These are phyloP conservation scores for Odontophorus gujanensis DNA, from an alignment of 2,113 vertebrate genomes.

Conservation along the genomic window DNA sequence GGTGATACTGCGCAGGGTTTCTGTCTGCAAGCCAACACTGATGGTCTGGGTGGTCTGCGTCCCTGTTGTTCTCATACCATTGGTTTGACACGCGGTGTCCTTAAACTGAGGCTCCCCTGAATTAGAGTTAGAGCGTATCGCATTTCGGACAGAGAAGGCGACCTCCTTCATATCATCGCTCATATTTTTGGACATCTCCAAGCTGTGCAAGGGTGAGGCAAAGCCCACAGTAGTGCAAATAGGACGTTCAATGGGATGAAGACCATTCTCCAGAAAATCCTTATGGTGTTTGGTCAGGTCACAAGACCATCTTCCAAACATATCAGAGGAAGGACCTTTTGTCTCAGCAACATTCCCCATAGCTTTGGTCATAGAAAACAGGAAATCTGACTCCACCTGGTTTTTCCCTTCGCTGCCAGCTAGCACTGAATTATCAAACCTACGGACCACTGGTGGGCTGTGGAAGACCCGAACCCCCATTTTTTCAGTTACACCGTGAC, in stretches of 20 bases:
- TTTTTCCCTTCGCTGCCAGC: conserved; percentile 59
- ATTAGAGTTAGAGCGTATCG: conserved; percentile 79
- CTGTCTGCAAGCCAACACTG: conserved; percentile 93
- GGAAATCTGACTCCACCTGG: conserved; percentile 80
- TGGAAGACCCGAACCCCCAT: conserved; percentile 85
- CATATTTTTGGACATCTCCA: conserved; percentile 93
- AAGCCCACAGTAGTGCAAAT: conserved; percentile 88
- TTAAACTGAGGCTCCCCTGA: conserved; percentile 78
- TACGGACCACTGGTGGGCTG: conserved; percentile 81
- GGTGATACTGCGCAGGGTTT: conserved; percentile 88
- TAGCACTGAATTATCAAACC: conserved; percentile 70
- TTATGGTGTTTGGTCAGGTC: conserved; percentile 81
- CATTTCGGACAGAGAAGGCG: conserved; percentile 90
- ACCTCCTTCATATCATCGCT: conserved; percentile 99
- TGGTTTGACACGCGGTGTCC: conserved; percentile 93
- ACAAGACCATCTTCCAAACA: conserved; percentile 88
- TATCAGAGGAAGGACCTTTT: conserved; percentile 78
- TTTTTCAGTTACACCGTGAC: conserved; percentile 77
- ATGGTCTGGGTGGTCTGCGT: conserved; percentile 94
- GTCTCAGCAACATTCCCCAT: conserved; percentile 74
- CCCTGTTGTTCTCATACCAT: conserved; percentile 85
- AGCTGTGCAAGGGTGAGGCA: conserved; percentile 84
- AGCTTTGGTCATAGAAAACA: conserved; percentile 83
- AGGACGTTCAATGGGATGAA: conserved; percentile 77
- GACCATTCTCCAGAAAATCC: conserved; percentile 78